These are phyloP conservation scores for Phymastichus coffea DNA, from an alignment of 1,140 invertebrate genomes.

Conservation along the genomic window DNA sequence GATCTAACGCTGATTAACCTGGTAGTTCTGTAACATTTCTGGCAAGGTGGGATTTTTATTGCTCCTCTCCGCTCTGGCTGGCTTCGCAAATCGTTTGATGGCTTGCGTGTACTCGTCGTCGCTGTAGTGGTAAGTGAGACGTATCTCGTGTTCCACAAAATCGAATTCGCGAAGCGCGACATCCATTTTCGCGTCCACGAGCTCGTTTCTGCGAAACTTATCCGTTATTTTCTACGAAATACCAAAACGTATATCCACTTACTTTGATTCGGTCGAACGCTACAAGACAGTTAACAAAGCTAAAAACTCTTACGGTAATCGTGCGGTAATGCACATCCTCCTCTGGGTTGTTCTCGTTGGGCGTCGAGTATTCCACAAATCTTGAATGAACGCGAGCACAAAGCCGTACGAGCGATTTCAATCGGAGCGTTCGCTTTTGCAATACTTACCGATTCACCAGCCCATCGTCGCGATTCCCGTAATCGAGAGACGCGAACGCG, in stretches of 20 bases:
- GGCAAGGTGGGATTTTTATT: slow-evolving; percentile 63
- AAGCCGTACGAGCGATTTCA: too few species aligned
- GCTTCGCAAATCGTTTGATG: slow-evolving; percentile 66
- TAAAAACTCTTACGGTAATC: slow-evolving; percentile 30
- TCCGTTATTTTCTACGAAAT: slow-evolving; percentile 62
- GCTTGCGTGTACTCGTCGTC: slow-evolving; percentile 67
- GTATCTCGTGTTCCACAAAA: slow-evolving; percentile 63
- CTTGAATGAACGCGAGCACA: slow-evolving; percentile 31
- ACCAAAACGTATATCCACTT: too few species aligned
- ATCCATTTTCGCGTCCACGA: slow-evolving; percentile 59
- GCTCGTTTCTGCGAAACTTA: slow-evolving; percentile 62
- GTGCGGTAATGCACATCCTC: slow-evolving; percentile 31
- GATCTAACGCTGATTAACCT: slow-evolving; percentile 49
- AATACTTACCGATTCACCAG: slow-evolving; percentile 56
- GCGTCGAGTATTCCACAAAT: slow-evolving; percentile 29
- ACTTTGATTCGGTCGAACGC: too few species aligned
- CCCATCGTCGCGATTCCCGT: slow-evolving; percentile 64
- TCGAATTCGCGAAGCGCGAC: slow-evolving; percentile 67
- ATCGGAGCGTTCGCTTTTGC: too few species aligned
- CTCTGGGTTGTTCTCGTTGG: neutral
- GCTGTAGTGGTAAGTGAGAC: slow-evolving; percentile 69
- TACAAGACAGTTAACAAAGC: neutral
- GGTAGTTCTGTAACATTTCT: slow-evolving; percentile 64
- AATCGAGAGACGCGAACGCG: slow-evolving; percentile 65
- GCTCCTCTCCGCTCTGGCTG: slow-evolving; percentile 65